Evolutionary conservation across 2,113 vertebrate species (phyloP).

Genomic region (Corvus cornix): DNA sequence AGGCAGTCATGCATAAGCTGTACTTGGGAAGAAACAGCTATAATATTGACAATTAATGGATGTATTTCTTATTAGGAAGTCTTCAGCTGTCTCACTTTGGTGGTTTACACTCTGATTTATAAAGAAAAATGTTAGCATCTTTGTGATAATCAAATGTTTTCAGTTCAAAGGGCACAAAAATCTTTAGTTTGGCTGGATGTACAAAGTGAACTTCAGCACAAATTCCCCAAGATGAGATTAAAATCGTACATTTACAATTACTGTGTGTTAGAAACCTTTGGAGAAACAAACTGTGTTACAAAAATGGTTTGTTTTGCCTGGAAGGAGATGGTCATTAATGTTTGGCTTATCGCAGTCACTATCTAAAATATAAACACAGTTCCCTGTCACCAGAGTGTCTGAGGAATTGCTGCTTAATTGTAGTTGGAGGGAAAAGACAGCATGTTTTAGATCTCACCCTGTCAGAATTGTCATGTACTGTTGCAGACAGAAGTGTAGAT

Average conservation of each 20-base stretch:
- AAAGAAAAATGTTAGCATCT: not conserved
- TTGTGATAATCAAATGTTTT: conserved; percentile 9
- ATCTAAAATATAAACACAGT: not conserved
- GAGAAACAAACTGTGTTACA: not conserved
- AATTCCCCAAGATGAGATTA: conserved; percentile 8
- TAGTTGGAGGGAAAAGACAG: not conserved
- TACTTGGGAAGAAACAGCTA: not conserved
- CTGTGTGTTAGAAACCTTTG: not conserved
- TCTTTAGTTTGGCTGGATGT: conserved; percentile 37
- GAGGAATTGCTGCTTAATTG: not conserved
- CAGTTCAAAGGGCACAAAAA: not conserved
- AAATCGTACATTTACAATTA: not conserved
- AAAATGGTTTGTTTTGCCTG: conserved; percentile 33
- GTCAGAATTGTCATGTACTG: not conserved
- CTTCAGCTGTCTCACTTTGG: not conserved
- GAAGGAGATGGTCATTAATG: not conserved
- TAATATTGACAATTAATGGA: not conserved
- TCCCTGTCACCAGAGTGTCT: not conserved
- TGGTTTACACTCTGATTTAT: not conserved
- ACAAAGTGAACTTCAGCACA: conserved; percentile 7
- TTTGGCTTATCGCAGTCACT: not conserved
- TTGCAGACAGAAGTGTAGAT: not conserved
- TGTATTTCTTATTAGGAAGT: not conserved
- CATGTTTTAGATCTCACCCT: not conserved
- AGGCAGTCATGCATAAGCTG: not conserved